phyloP scores from a whole-genome alignment of 2,797 vertebrate species.

The Synaphobranchus kaupii region DNA sequence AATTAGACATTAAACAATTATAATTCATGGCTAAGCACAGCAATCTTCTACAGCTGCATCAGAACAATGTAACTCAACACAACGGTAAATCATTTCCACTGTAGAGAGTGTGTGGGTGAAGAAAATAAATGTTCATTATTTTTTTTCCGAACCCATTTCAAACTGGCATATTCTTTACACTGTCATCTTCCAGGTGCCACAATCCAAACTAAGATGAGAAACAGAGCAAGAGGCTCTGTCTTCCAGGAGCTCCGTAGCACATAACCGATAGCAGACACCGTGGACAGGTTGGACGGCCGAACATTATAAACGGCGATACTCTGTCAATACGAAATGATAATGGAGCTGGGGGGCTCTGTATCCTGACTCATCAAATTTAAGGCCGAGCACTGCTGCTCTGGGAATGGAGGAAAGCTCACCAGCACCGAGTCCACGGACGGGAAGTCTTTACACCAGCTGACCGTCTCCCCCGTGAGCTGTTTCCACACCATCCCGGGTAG shows the following conservation, averaged over 20 bases:
- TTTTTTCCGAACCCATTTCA: not conserved
- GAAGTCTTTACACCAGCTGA: conserved; percentile 96
- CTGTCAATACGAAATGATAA: not conserved
- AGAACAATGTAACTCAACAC: not conserved
- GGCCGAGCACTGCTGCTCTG: not conserved
- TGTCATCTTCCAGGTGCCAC: not conserved
- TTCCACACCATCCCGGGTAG: conserved; percentile 97
- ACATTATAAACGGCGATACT: not conserved
- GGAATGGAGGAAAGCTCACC: conserved; percentile 71
- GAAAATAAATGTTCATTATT: not conserved
- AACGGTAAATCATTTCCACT: not conserved
- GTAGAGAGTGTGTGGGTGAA: not conserved
- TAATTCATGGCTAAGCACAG: not conserved
- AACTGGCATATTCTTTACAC: not conserved
- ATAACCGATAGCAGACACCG: not conserved
- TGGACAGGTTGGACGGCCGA: not conserved
- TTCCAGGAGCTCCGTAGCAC: not conserved
- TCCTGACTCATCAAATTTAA: not conserved
- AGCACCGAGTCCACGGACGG: conserved; percentile 92
- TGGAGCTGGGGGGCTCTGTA: not conserved
- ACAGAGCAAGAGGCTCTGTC: not conserved
- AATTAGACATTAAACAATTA: not conserved
- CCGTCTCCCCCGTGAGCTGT: conserved; percentile 89
- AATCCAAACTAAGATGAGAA: not conserved
- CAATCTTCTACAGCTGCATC: not conserved